A percentile compares a stretch with the other conserved stretches of the same genome.
Evolutionary conservation across 2,113 vertebrate species (phyloP).

Genomic region (Pitta sordida): DNA sequence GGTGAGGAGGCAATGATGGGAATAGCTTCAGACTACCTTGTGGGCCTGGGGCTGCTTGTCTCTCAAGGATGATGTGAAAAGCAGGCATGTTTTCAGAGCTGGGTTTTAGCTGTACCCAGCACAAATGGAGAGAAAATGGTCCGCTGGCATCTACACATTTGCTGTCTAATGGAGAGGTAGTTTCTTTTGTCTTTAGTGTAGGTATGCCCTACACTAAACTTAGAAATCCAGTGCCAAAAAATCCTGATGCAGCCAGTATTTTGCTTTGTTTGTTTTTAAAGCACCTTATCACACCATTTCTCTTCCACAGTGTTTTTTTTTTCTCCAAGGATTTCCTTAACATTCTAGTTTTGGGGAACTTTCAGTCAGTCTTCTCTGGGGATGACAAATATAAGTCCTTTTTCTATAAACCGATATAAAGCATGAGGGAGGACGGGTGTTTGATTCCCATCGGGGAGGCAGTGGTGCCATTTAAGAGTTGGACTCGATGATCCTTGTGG

Average conservation of each 20-base stretch:
- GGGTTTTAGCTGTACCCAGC: neutral
- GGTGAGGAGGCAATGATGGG: neutral
- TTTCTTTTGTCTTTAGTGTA: neutral
- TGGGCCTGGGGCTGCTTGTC: neutral
- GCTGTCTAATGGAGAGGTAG: neutral
- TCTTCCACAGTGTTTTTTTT: neutral
- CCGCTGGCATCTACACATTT: neutral
- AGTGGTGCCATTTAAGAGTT: no score
- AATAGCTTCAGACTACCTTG: neutral
- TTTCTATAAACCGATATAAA: slow-evolving; percentile 40
- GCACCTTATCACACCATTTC: neutral
- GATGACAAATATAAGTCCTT: slow-evolving; percentile 5
- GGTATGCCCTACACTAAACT: neutral
- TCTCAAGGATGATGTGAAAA: neutral
- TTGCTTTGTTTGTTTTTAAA: neutral
- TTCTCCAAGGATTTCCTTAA: neutral
- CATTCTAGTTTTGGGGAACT: neutral
- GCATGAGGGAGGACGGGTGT: no score
- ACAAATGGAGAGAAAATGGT: neutral
- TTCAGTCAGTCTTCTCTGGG: slow-evolving; percentile 24
- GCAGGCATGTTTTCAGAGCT: neutral
- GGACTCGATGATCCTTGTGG: no score
- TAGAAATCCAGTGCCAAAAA: neutral
- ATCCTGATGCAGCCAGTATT: neutral
- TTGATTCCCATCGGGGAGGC: no score